These are phyloP conservation scores for Ceratina calcarata DNA, from an alignment of 1,140 invertebrate genomes.

Conservation along the genomic window DNA sequence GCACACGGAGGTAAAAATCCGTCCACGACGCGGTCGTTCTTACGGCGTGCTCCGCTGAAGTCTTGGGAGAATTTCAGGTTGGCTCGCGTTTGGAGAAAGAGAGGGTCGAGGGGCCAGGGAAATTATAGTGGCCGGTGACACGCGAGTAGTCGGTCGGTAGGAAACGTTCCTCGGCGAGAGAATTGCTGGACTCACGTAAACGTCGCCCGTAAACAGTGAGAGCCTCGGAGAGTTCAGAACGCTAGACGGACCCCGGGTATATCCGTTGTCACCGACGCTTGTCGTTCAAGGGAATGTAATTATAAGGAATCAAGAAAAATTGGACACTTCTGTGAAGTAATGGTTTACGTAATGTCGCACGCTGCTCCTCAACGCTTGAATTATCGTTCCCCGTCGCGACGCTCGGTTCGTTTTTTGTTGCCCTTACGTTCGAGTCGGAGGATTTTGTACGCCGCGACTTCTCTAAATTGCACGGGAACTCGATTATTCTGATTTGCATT, in stretches of 20 bases:
- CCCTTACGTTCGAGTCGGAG: background rate
- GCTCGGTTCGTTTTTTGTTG: constrained; percentile 10
- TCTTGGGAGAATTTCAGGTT: constrained; percentile 3
- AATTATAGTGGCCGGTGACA: constrained; percentile 38
- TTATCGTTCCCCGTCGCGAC: constrained; percentile 2
- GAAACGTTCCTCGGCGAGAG: background rate
- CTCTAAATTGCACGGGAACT: constrained; percentile 7
- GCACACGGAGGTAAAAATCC: background rate
- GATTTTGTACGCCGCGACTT: background rate
- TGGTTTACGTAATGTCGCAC: constrained; percentile 14
- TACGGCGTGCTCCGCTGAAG: background rate
- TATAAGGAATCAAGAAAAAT: constrained; percentile 44
- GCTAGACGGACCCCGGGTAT: constrained; percentile 11
- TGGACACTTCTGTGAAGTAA: background rate
- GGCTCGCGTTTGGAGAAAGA: background rate
- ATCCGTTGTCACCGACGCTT: constrained; percentile 40
- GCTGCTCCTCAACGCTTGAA: constrained; percentile 13
- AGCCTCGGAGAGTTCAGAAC: constrained; percentile 23
- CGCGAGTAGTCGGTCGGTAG: constrained; percentile 36
- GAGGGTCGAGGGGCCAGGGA: background rate
- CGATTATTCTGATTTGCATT: constrained; percentile 13
- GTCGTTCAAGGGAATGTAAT: constrained; percentile 35
- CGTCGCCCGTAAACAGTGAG: constrained; percentile 31
- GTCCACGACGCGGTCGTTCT: background rate
- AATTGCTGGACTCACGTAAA: constrained; percentile 28